Percentiles rank a stretch among this genome's conserved stretches.
Conservation (phyloP, 2,888 invertebrate genomes). For the Phalangium opilio region DNA sequence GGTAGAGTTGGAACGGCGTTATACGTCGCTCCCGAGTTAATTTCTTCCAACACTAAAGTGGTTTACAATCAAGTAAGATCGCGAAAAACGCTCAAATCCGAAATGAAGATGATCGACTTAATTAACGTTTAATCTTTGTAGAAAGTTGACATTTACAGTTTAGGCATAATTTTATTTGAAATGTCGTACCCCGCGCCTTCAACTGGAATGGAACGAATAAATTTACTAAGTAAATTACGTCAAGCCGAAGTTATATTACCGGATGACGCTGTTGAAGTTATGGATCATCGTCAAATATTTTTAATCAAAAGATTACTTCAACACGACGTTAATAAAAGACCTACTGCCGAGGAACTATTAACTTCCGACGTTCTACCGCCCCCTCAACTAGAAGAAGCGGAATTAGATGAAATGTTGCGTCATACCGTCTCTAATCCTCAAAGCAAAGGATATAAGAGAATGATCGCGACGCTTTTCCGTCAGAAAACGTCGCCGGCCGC, state of each 20-base stretch:
- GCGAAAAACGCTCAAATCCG: neutral
- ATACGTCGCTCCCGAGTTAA: conserved; percentile 86
- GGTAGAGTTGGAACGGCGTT: conserved; percentile 84
- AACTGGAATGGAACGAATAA: conserved; percentile 79
- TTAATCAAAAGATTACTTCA: conserved; percentile 53
- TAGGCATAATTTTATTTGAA: conserved; percentile 86
- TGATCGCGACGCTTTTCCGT: conserved; percentile 31
- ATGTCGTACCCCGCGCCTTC: conserved; percentile 75
- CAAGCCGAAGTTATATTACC: conserved; percentile 54
- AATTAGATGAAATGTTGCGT: conserved; percentile 61
- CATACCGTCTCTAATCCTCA: conserved; percentile 67
- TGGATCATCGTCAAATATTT: conserved; percentile 30
- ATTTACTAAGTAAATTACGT: conserved; percentile 56
- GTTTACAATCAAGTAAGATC: conserved; percentile 48
- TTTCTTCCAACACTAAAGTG: conserved; percentile 48
- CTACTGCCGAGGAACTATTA: conserved; percentile 68
- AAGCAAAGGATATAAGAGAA: conserved; percentile 53
- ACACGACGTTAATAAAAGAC: conserved; percentile 67
- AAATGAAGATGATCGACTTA: conserved; percentile 4
- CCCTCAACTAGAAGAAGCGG: conserved; percentile 66
- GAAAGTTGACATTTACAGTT: conserved; percentile 58
- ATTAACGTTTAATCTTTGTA: conserved; percentile 30
- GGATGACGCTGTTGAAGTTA: conserved; percentile 40
- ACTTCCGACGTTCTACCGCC: conserved; percentile 69
- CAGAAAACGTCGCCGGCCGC: conserved; percentile 46